Evolutionary conservation across 1,140 invertebrate genomes (phyloP).

Genomic region (Drosophila bocki): DNA sequence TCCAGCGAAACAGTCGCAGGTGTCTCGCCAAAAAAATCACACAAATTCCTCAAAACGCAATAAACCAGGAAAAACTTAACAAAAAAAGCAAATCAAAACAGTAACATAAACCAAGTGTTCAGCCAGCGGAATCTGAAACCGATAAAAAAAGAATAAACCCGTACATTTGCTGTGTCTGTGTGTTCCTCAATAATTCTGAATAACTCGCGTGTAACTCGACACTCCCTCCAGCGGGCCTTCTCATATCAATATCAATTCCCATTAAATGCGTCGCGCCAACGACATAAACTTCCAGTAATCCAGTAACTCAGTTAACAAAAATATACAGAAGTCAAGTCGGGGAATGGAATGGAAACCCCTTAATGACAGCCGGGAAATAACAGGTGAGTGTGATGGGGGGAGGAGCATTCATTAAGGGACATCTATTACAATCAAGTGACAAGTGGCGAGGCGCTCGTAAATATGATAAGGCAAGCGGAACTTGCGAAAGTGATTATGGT

Average conservation of each 20-base stretch:
- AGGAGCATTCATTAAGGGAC: slow-evolving; percentile 17
- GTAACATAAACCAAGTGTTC: slow-evolving; percentile 19
- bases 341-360: slow-evolving; percentile 29
- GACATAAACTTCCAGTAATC: slow-evolving; percentile 15
- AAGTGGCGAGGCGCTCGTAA: slow-evolving; percentile 14
- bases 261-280: slow-evolving; percentile 44
- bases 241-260: slow-evolving; percentile 61
- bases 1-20: slow-evolving; percentile 61
- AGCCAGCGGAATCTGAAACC: slow-evolving; percentile 26
- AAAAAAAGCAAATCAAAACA: slow-evolving; percentile 10
- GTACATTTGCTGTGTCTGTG: slow-evolving; percentile 33
- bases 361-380: slow-evolving; percentile 21
- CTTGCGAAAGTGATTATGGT: slow-evolving; percentile 1
- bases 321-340: slow-evolving; percentile 4
- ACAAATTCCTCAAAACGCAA: slow-evolving; percentile 1
- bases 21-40: slow-evolving; percentile 37
- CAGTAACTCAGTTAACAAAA: slow-evolving; percentile 5
- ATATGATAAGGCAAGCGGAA: slow-evolving; percentile 6
- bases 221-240: slow-evolving; percentile 21
- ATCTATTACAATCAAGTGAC: slow-evolving; percentile 40
- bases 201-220: slow-evolving; percentile 50
- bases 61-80: slow-evolving; percentile 13
- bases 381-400: slow-evolving; percentile 58
- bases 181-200: slow-evolving; percentile 26
- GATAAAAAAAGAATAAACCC: slow-evolving; percentile 1